Evolutionary conservation across 2,888 invertebrate genomes (phyloP).

Genomic region (Sphaerophoria taeniata): DNA sequence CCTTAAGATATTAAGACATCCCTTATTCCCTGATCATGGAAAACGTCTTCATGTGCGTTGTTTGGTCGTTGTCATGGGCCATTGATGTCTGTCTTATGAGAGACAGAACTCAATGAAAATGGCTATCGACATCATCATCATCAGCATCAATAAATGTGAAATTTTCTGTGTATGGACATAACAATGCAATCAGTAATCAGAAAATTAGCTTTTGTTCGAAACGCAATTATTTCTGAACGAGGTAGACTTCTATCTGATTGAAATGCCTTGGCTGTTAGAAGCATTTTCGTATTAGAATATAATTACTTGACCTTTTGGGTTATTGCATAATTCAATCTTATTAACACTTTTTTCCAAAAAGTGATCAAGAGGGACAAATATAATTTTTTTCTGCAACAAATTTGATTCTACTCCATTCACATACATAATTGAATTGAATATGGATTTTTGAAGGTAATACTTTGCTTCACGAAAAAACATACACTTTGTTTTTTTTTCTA

Average conservation of each 20-base stretch:
- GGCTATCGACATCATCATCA: slow-evolving; percentile 22
- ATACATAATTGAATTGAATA: too few species aligned
- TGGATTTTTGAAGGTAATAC: too few species aligned
- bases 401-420: too few species aligned
- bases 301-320: too few species aligned
- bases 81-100: neutral
- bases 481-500: too few species aligned
- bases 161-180: slow-evolving; percentile 28
- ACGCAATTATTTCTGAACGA: slow-evolving; percentile 16
- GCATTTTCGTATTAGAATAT: neutral
- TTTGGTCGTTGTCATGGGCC: neutral
- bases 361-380: too few species aligned
- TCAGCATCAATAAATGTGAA: slow-evolving; percentile 33
- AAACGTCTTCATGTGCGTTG: too few species aligned
- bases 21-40: neutral
- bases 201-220: slow-evolving; percentile 63
- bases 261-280: neutral
- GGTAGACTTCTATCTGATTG: slow-evolving; percentile 24
- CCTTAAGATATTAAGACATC: neutral
- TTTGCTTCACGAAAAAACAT: too few species aligned
- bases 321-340: too few species aligned
- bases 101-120: slow-evolving; percentile 22
- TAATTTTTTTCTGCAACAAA: too few species aligned
- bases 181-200: slow-evolving; percentile 59
- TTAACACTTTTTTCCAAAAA: too few species aligned